Evolutionary conservation across 2,797 vertebrate genomes (phyloP), one percentile per base, ranked within the genome.

Genomic region (Enteromius argenteus): DNA sequence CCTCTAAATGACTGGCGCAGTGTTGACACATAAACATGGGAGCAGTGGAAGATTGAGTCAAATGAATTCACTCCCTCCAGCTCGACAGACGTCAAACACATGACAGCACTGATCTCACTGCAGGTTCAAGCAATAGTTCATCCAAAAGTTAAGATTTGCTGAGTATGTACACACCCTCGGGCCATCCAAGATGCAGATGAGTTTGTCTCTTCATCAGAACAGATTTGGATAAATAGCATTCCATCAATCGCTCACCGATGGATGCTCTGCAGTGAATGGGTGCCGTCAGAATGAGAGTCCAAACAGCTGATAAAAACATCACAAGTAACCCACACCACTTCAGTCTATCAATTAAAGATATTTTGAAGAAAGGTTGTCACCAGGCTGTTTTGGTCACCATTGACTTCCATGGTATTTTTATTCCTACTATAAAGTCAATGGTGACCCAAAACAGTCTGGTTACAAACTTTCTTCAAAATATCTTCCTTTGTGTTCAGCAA

Each of bases 1-100:
- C 89, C 89, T 84, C 82, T 23, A 82, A 89, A 92, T 91, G 92
- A 83, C 68, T 74, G 73, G 7, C 21, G 0, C 44, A 3, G 42
- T 67, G 60, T 76, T 49, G 39, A 56, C n/a, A 42, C 4, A 30
- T 62, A 46, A 60, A 72, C 49, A 58, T 80, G 11, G 19, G n/a
- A 39, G 32, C 69, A 3, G 42, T 35, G 49, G 35, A 77, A 64
- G 56, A 44, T 79, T 84, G 39, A 80, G 71, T 56, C 71, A 56
- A 60, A 81, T 69, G 21, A 76, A 75, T 80, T 80, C 8, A n/a
- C 3, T 68, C 11, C 46, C 30, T 37, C 3, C n/a, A 30, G 37
- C 21, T 21, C 32, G 6, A 62, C 23, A 76, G 69, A 58, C 74
- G 1, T 69, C 44, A 77, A 35, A 80, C 15, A 60, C 46, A 49